Conservation (phyloP, 2,888 invertebrate genomes). For the Heliconius aoede region DNA sequence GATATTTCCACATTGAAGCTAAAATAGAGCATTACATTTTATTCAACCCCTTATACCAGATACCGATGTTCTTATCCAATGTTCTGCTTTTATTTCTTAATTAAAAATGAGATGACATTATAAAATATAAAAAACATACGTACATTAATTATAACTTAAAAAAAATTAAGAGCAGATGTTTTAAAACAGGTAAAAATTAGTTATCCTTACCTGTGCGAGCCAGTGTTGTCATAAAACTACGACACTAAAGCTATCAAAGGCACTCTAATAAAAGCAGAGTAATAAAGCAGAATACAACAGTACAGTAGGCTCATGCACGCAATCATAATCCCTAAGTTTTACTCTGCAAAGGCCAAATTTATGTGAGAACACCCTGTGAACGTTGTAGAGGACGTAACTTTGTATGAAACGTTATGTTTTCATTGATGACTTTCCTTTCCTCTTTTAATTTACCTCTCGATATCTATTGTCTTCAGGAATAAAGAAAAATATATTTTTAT, state of each 20-base stretch:
- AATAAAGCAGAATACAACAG: slow-evolving; percentile 64
- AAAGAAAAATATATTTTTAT: slow-evolving; percentile 24
- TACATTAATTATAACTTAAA: slow-evolving; percentile 28
- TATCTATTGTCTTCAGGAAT: slow-evolving; percentile 19
- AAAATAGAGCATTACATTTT: background rate
- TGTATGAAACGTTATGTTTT: slow-evolving; percentile 49
- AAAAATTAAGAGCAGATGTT: slow-evolving; percentile 40
- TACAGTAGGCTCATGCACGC: slow-evolving; percentile 44
- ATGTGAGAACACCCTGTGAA: slow-evolving; percentile 34
- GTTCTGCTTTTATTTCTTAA: background rate
- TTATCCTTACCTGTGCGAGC: slow-evolving; percentile 57
- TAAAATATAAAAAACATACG: background rate
- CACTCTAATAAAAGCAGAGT: slow-evolving; percentile 71
- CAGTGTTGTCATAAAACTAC: slow-evolving; percentile 64
- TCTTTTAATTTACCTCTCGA: slow-evolving; percentile 48
- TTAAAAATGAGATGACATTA: slow-evolving; percentile 16
- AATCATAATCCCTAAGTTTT: slow-evolving; percentile 35
- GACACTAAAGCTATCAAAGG: slow-evolving; percentile 71
- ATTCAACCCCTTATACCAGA: background rate
- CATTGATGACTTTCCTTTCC: slow-evolving; percentile 51
- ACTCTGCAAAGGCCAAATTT: slow-evolving; percentile 34
- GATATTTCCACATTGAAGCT: background rate
- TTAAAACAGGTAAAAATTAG: slow-evolving; percentile 60
- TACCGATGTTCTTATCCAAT: background rate
- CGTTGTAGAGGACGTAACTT: slow-evolving; percentile 44